These are phyloP conservation scores for Arnoldichthys spilopterus DNA, from an alignment of 2,797 vertebrate species.

Conservation along the genomic window DNA sequence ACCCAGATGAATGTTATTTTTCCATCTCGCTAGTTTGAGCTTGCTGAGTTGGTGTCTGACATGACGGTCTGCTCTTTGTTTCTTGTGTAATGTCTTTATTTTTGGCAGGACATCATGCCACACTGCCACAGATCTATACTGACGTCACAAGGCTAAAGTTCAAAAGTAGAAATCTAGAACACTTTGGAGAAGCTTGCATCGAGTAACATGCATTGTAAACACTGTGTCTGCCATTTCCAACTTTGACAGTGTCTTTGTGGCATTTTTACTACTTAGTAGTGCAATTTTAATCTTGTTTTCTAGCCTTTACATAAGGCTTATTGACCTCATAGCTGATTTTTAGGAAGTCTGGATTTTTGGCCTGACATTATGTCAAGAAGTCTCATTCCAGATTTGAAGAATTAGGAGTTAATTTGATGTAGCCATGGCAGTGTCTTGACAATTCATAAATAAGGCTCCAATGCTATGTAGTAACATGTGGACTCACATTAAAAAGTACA, in stretches of 20 bases:
- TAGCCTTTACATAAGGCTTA: too few relatives aligned
- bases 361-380: too few relatives aligned
- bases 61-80: conserved; percentile 1
- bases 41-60: conserved; percentile 38
- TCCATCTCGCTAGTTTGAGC: conserved; percentile 1
- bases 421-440: background rate
- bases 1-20: background rate
- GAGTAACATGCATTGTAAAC: background rate
- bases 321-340: too few relatives aligned
- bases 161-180: conserved; percentile 40
- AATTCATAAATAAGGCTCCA: background rate
- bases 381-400: too few relatives aligned
- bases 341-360: too few relatives aligned
- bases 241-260: too few relatives aligned
- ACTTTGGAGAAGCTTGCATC: conserved; percentile 6
- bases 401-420: background rate
- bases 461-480: background rate
- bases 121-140: conserved; percentile 21
- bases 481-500: too few relatives aligned
- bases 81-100: conserved; percentile 53
- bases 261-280: too few relatives aligned
- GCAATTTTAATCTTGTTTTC: too few relatives aligned
- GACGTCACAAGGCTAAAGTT: conserved; percentile 39
- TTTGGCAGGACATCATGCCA: conserved; percentile 57
- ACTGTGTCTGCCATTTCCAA: background rate